Evolutionary conservation across 2,797 vertebrate species (phyloP).

Genomic region (Thaleichthys pacificus): DNA sequence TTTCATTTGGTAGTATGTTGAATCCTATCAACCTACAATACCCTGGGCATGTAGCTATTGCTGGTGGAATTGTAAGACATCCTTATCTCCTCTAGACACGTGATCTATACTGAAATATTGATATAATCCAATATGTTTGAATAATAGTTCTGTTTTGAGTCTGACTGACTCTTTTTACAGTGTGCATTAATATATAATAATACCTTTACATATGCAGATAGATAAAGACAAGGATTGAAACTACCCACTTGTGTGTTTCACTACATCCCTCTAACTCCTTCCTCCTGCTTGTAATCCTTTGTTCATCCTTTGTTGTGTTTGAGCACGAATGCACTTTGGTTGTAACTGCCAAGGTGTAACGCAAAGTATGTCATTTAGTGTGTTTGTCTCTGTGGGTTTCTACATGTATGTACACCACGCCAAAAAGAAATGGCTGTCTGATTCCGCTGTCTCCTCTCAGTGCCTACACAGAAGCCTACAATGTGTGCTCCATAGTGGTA

Average conservation of each 20-base stretch:
- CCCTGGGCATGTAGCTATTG: no score
- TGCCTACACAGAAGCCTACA: slow-evolving; percentile 90
- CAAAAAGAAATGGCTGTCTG: neutral
- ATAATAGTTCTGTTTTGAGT: neutral
- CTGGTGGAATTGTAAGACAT: no score
- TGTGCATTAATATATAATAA: neutral
- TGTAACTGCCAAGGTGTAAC: neutral
- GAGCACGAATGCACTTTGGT: neutral
- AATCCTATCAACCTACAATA: slow-evolving; percentile 26
- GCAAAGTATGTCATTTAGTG: neutral
- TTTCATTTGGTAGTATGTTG: slow-evolving; percentile 35
- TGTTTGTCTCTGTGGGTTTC: neutral
- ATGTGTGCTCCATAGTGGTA: slow-evolving; percentile 76
- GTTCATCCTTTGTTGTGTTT: neutral
- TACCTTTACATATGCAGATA: neutral
- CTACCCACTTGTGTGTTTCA: neutral
- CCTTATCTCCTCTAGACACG: no score
- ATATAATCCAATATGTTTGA: neutral
- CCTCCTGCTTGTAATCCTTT: neutral
- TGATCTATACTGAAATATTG: neutral
- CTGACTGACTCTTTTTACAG: neutral
- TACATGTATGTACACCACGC: neutral
- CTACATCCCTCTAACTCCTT: neutral
- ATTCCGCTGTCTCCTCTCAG: slow-evolving; percentile 57
- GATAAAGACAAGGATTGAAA: neutral